Percentiles rank a stretch among this genome's conserved stretches.
These are phyloP conservation scores for Salticus scenicus DNA, from an alignment of 2,888 invertebrate species.

Conservation along the genomic window DNA sequence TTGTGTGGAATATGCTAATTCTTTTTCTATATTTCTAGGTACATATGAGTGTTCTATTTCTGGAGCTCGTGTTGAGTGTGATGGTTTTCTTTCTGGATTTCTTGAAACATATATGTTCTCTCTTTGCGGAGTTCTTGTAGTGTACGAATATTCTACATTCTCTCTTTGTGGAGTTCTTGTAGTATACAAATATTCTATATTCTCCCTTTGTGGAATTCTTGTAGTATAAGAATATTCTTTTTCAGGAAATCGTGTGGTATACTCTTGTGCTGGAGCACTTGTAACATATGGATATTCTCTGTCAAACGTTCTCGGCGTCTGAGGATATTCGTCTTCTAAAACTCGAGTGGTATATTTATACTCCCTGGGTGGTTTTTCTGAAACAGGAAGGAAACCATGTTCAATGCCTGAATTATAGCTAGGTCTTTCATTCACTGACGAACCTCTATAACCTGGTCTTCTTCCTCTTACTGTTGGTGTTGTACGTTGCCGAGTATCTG, in stretches of 20 bases:
- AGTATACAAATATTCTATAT: background rate
- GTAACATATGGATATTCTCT: conserved; percentile 4
- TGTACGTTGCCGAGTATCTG: background rate
- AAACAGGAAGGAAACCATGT: conserved; percentile 28
- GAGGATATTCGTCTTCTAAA: background rate
- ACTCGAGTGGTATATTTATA: background rate
- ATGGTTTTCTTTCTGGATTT: too few species aligned
- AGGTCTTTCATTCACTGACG: background rate
- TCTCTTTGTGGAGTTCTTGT: background rate
- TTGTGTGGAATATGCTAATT: background rate
- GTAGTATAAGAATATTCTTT: background rate
- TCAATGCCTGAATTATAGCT: conserved; percentile 10
- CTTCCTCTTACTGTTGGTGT: background rate
- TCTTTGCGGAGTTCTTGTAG: too few species aligned
- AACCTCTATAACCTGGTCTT: conserved; percentile 22
- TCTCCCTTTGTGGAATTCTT: background rate
- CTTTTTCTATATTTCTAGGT: background rate
- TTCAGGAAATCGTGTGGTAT: background rate
- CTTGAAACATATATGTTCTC: too few species aligned
- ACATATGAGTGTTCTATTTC: background rate
- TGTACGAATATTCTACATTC: too few species aligned
- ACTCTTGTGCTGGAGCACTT: background rate
- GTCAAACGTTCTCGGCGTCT: background rate
- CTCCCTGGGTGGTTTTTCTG: conserved; percentile 2
- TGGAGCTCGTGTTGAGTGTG: background rate